Evolutionary conservation across 2,797 vertebrate species (phyloP).

Genomic region (Chiloscyllium punctatum): DNA sequence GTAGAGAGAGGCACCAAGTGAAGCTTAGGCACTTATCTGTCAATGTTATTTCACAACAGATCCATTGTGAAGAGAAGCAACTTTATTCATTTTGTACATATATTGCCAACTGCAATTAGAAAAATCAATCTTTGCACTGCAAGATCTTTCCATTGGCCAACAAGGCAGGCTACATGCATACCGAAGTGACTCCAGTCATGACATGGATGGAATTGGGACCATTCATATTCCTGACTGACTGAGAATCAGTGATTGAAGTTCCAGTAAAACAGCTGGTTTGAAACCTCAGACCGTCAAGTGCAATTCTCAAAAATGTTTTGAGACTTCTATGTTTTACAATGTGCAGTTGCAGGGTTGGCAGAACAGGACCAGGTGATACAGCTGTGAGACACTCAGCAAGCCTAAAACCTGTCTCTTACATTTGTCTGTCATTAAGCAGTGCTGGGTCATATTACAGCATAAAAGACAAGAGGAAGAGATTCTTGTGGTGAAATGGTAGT

Average conservation of each 20-base stretch:
- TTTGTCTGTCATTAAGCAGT: background rate
- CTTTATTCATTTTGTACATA: background rate
- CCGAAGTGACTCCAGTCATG: background rate
- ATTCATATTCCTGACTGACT: background rate
- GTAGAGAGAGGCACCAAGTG: background rate
- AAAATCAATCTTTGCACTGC: background rate
- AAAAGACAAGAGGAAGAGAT: background rate
- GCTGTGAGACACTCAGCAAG: background rate
- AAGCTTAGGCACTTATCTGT: conserved; percentile 13
- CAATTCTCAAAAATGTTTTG: background rate
- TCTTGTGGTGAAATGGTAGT: too few species aligned
- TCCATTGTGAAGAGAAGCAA: background rate
- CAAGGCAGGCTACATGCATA: background rate
- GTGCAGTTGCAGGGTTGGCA: too few species aligned
- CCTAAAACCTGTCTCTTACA: background rate
- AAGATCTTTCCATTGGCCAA: background rate
- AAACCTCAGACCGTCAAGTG: background rate
- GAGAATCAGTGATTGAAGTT: background rate
- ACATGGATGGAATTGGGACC: background rate
- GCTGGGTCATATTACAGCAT: background rate
- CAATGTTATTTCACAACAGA: background rate
- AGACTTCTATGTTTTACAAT: background rate
- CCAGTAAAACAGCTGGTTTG: background rate
- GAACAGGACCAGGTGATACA: background rate
- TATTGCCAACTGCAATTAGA: background rate